These are phyloP conservation scores for Sphyrna mokarran DNA, from an alignment of 2,113 vertebrate genomes.

Conservation along the genomic window DNA sequence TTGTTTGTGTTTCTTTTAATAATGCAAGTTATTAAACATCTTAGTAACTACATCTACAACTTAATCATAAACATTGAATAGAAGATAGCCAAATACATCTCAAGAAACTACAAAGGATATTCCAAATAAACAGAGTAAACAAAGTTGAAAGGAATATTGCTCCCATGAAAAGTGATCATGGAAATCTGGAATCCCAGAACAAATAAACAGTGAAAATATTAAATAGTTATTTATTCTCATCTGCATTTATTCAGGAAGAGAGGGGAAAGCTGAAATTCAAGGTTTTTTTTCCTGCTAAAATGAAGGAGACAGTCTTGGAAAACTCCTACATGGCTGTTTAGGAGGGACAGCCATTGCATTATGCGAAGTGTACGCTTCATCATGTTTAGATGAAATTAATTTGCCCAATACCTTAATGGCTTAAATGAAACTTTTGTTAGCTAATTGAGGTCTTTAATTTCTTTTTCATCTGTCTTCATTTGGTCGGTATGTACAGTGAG, in stretches of 20 bases:
- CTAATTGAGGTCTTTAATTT: background rate
- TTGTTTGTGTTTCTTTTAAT: background rate
- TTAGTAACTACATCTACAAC: background rate
- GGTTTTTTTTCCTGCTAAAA: background rate
- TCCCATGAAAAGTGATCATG: background rate
- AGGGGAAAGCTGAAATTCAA: background rate
- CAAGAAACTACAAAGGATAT: background rate
- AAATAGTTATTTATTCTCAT: background rate
- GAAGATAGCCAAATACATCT: background rate
- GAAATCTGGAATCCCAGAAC: background rate
- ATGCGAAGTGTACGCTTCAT: background rate
- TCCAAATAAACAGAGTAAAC: background rate
- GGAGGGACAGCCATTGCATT: background rate
- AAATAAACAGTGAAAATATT: background rate
- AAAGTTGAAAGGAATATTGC: background rate
- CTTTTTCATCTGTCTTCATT: background rate
- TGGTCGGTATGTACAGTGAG: background rate
- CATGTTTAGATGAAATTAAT: background rate
- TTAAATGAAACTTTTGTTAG: background rate
- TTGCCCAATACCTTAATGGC: background rate
- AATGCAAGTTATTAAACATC: background rate
- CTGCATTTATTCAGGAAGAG: background rate
- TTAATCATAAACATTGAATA: background rate
- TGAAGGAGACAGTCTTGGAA: background rate
- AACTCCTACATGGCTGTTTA: background rate